Evolutionary conservation across 2,888 invertebrate species (phyloP).

Genomic region (Apamea anceps): DNA sequence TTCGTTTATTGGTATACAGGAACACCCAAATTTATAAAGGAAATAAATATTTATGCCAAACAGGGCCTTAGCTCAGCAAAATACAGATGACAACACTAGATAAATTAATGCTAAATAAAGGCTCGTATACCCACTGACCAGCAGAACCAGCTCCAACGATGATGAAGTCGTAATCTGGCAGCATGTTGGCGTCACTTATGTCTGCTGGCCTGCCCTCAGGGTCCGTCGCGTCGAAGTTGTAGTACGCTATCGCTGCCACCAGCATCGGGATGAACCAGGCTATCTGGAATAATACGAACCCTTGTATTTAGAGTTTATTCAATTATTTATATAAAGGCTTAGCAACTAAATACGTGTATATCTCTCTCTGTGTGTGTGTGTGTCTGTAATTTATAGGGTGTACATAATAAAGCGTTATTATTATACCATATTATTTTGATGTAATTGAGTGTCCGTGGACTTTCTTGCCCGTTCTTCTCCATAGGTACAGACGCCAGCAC

Average conservation of each 20-base stretch:
- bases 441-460: no score
- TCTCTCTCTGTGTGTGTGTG: no score
- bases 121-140: conserved; percentile 87
- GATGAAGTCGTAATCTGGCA: conserved; percentile 95
- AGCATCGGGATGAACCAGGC: conserved; percentile 96
- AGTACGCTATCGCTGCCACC: conserved; percentile 96
- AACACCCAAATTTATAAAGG: neutral
- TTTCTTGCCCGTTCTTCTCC: no score
- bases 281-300: conserved; percentile 83
- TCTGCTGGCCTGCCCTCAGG: conserved; percentile 95
- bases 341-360: no score
- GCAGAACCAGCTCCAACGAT: conserved; percentile 96
- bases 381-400: no score
- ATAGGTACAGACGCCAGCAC: no score
- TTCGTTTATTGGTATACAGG: neutral
- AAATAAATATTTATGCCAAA: neutral
- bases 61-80: neutral
- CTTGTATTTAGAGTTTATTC: neutral
- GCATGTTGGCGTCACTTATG: conserved; percentile 91
- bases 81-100: neutral
- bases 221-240: conserved; percentile 95
- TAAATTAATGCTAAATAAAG: neutral
- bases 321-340: no score
- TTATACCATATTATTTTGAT: no score
- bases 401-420: no score